These are phyloP conservation scores for Scaptomyza reducta DNA, from an alignment of 2,888 invertebrate species.

Conservation along the genomic window DNA sequence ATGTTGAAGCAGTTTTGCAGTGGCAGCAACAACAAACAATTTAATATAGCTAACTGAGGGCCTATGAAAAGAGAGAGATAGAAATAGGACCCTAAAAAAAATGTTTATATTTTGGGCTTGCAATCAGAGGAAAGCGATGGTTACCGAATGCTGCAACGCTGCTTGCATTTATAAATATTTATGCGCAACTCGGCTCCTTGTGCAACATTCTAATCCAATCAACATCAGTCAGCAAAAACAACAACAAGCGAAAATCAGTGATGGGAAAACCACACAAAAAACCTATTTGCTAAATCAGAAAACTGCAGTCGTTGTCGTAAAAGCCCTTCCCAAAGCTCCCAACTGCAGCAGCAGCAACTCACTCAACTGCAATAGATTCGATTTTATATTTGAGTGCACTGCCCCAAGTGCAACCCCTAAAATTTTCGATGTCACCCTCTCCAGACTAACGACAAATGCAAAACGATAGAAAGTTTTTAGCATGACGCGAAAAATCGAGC, in stretches of 20 bases:
- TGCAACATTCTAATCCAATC: slow-evolving; percentile 69
- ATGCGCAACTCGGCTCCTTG: slow-evolving; percentile 23
- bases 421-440: background rate
- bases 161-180: slow-evolving; percentile 57
- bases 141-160: slow-evolving; percentile 4
- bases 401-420: background rate
- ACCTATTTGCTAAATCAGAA: slow-evolving; percentile 70
- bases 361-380: slow-evolving; percentile 65
- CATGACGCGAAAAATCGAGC: slow-evolving; percentile 37
- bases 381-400: slow-evolving; percentile 61
- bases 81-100: slow-evolving; percentile 6
- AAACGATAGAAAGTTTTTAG: slow-evolving; percentile 47
- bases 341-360: slow-evolving; percentile 10
- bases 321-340: background rate
- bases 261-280: slow-evolving; percentile 19
- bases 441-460: slow-evolving; percentile 42
- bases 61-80: background rate
- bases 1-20: slow-evolving; percentile 18
- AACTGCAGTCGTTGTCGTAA: slow-evolving; percentile 47
- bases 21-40: slow-evolving; percentile 60
- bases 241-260: slow-evolving; percentile 4
- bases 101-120: background rate
- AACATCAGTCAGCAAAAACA: slow-evolving; percentile 39
- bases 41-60: slow-evolving; percentile 56
- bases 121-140: background rate